A percentile compares a stretch with the other conserved stretches of the same genome.
Evolutionary conservation across 2,113 vertebrate genomes (phyloP).

Genomic region (Mus musculus): DNA sequence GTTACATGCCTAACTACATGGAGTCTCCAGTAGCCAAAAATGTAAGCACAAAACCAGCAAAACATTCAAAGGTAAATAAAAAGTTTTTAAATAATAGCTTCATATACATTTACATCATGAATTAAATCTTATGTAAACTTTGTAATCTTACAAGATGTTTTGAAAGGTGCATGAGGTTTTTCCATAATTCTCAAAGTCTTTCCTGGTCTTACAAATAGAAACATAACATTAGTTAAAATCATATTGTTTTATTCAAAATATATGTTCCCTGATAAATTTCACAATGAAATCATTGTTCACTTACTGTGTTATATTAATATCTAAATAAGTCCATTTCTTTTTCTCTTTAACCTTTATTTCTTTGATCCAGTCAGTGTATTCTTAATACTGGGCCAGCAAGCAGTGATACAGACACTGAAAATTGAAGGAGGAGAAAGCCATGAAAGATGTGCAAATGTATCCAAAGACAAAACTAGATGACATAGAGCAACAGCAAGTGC

Average conservation of each 20-base stretch:
- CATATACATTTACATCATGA: constrained; percentile 66
- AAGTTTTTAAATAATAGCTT: background rate
- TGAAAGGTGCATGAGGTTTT: background rate
- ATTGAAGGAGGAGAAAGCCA: background rate
- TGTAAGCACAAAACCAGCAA: background rate
- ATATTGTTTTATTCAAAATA: background rate
- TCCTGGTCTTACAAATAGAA: background rate
- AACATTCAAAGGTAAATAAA: background rate
- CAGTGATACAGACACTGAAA: background rate
- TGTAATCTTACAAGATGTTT: constrained; percentile 8
- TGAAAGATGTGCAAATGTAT: background rate
- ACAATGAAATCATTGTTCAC: background rate
- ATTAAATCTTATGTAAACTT: background rate
- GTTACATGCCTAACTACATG: background rate
- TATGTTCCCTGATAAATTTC: background rate
- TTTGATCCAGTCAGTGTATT: background rate
- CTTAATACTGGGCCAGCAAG: background rate
- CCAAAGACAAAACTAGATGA: background rate
- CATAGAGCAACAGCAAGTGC: background rate
- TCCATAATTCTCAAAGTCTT: background rate
- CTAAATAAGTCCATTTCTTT: background rate
- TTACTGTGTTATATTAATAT: background rate
- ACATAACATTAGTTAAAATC: background rate
- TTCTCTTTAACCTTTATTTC: background rate
- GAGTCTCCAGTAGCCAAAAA: background rate